A percentile compares a stretch with the other conserved stretches of the same genome.
These are phyloP conservation scores for Diadema setosum DNA, from an alignment of 35 echinoderm and acorn worm species.

Conservation along the genomic window DNA sequence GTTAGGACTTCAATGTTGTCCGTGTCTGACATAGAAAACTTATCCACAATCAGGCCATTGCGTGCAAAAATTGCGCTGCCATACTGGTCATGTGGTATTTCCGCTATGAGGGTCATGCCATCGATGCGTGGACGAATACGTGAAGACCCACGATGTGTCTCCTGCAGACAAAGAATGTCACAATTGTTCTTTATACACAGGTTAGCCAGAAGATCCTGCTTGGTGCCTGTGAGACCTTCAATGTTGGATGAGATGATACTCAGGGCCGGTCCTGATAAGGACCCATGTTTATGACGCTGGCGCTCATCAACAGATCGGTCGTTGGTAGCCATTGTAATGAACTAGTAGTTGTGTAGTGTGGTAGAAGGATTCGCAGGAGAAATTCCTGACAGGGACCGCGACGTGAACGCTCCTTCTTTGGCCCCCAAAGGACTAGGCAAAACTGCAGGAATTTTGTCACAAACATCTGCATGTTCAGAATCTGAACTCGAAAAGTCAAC, in stretches of 20 bases:
- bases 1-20: neutral
- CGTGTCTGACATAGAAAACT: neutral
- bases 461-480: too few relatives aligned
- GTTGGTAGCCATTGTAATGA: neutral
- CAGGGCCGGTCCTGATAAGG: neutral
- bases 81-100: constrained; percentile 21
- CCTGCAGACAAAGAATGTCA: constrained; percentile 5
- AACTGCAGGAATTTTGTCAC: too few relatives aligned
- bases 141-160: neutral
- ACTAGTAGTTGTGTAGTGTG: neutral
- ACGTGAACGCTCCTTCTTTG: neutral
- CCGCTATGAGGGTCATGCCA: neutral
- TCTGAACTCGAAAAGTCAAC: too few relatives aligned
- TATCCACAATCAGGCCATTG: neutral
- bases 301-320: neutral
- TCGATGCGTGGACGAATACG: too few relatives aligned
- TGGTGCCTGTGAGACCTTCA: constrained; percentile 3
- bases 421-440: too few relatives aligned
- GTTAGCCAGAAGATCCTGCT: neutral
- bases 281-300: neutral
- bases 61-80: constrained; percentile 1
- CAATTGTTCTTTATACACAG: neutral
- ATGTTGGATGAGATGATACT: neutral
- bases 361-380: neutral
- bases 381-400: neutral